Evolutionary conservation across 2,113 vertebrate genomes (phyloP).

Genomic region (Cololabis saira): DNA sequence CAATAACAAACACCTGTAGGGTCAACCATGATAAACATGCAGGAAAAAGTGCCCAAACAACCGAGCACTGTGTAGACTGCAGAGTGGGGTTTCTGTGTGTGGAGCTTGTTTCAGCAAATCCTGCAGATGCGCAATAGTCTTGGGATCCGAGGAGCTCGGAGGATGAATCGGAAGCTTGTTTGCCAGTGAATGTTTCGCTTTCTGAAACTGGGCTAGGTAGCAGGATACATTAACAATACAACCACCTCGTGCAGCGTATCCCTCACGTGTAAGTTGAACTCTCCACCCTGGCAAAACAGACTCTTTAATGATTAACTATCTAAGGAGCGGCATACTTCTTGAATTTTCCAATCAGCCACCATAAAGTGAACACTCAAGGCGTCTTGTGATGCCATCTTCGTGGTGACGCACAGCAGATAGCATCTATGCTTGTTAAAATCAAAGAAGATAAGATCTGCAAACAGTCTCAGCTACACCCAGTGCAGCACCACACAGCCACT

Average conservation of each 20-base stretch:
- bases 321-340: constrained; percentile 20
- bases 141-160: no score
- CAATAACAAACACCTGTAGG: no score
- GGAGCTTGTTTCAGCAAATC: not conserved
- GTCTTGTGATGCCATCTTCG: constrained; percentile 45
- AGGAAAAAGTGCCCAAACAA: no score
- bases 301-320: constrained; percentile 55
- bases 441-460: constrained; percentile 46
- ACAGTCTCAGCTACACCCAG: constrained; percentile 22
- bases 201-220: not conserved
- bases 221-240: not conserved
- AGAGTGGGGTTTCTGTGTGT: not conserved
- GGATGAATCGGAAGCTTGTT: not conserved
- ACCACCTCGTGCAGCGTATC: no score
- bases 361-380: constrained; percentile 56
- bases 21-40: no score
- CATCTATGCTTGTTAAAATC: constrained; percentile 33
- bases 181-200: not conserved
- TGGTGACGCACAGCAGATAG: constrained; percentile 66
- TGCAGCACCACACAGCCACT: not conserved
- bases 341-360: constrained; percentile 30
- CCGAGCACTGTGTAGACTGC: not conserved
- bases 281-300: not conserved
- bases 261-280: not conserved
- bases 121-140: not conserved